Evolutionary conservation across 2,113 vertebrate species (phyloP).

Genomic region (Rattus rattus): DNA sequence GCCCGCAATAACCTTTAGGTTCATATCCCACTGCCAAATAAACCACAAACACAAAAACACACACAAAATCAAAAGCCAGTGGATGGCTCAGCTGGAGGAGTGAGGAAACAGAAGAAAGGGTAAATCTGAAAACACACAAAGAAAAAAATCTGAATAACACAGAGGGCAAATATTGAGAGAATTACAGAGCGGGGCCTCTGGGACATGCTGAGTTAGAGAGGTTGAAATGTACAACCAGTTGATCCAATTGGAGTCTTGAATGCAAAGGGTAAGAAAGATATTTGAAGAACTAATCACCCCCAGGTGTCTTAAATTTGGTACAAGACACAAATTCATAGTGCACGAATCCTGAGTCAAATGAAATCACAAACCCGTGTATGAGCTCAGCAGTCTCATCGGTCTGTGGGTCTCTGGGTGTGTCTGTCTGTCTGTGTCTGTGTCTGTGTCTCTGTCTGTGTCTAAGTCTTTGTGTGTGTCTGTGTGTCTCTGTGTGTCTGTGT

Average conservation of each 20-base stretch:
- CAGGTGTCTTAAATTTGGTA: neutral
- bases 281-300: neutral
- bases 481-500: neutral
- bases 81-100: neutral
- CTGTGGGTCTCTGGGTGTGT: neutral
- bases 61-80: constrained; percentile 38
- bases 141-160: neutral
- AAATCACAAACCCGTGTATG: neutral
- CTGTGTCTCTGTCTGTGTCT: neutral
- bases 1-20: neutral
- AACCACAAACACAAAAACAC: neutral
- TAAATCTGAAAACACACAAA: neutral
- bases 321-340: neutral
- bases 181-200: neutral
- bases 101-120: neutral
- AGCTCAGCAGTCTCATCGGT: neutral
- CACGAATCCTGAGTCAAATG: neutral
- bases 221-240: neutral
- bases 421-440: neutral
- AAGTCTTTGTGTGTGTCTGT: too few species aligned
- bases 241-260: neutral
- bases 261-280: constrained; percentile 18
- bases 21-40: neutral
- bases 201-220: neutral
- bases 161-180: neutral